Evolutionary conservation across 2,888 invertebrate species (phyloP).

Genomic region (Epinotia bilunana): DNA sequence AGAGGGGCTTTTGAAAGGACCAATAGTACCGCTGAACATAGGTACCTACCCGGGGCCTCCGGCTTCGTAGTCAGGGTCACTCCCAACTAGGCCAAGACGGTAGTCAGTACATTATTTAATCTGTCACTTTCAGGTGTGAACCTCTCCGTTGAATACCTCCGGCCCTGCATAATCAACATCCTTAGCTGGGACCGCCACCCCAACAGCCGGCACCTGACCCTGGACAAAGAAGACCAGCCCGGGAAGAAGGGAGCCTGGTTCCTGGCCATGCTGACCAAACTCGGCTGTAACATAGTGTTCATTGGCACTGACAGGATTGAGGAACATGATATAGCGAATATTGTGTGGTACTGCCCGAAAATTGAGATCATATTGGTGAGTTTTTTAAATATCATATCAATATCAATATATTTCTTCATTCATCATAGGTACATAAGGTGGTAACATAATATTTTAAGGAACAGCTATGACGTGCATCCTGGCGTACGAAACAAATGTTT

Average conservation of each 20-base stretch:
- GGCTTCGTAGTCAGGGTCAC: too few species aligned
- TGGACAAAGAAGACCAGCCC: constrained; percentile 5
- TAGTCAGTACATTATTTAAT: background rate
- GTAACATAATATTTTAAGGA: too few species aligned
- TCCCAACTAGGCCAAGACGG: background rate
- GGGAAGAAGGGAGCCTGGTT: background rate
- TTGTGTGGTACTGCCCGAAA: constrained; percentile 1
- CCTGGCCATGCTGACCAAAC: constrained; percentile 3
- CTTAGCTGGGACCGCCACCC: constrained; percentile 23
- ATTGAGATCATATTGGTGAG: constrained; percentile 22
- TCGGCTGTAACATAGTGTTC: constrained; percentile 8
- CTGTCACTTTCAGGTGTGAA: constrained; percentile 4
- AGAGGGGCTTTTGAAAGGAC: too few species aligned
- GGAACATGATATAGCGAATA: background rate
- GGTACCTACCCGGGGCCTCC: too few species aligned
- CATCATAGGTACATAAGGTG: too few species aligned
- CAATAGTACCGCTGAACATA: too few species aligned
- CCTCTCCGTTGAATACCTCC: constrained; percentile 23
- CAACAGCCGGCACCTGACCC: constrained; percentile 15
- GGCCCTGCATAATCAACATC: constrained; percentile 20
- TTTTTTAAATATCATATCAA: too few species aligned
- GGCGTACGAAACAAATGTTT: too few species aligned
- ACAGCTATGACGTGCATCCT: too few species aligned
- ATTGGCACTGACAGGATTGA: constrained; percentile 10
- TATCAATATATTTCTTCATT: too few species aligned